phyloP scores from a whole-genome alignment of 1,140 invertebrate genomes.

The Ostrea denselamellosa region DNA sequence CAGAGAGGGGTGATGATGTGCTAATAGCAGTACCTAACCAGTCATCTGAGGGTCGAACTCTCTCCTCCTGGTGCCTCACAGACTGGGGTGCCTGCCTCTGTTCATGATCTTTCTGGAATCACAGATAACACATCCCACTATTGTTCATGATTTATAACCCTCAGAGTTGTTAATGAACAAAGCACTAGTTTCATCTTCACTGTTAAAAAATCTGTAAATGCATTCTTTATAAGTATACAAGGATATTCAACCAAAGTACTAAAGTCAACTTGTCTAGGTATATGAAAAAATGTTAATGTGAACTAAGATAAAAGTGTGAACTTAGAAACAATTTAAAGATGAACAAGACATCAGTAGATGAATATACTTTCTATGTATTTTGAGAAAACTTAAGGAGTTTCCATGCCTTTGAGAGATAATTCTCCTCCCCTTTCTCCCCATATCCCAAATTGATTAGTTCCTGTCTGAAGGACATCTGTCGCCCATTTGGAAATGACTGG shows the following conservation, averaged over 20 bases:
- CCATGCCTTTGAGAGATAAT: constrained; percentile 85
- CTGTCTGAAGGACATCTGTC: constrained; percentile 70
- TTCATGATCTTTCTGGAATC: constrained; percentile 28
- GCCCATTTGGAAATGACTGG: constrained; percentile 69
- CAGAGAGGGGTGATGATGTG: background rate
- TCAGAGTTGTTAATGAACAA: too few relatives aligned
- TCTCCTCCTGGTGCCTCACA: background rate
- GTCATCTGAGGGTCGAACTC: background rate
- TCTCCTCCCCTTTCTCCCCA: constrained; percentile 86
- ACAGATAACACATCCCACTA: background rate
- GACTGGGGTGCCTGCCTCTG: background rate
- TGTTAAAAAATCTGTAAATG: too few relatives aligned
- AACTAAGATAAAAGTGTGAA: too few relatives aligned
- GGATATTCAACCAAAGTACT: too few relatives aligned
- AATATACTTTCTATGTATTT: background rate
- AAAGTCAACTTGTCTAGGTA: too few relatives aligned
- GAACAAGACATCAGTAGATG: too few relatives aligned
- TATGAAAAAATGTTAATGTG: too few relatives aligned
- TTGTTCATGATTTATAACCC: too few relatives aligned
- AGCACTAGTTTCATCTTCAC: too few relatives aligned
- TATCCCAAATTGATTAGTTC: constrained; percentile 81
- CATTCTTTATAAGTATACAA: too few relatives aligned
- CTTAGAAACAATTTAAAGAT: too few relatives aligned
- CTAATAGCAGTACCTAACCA: constrained; percentile 8
- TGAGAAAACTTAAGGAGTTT: background rate